Evolutionary conservation across 2,888 invertebrate species (phyloP).

Genomic region (Perizoma affinitatum): DNA sequence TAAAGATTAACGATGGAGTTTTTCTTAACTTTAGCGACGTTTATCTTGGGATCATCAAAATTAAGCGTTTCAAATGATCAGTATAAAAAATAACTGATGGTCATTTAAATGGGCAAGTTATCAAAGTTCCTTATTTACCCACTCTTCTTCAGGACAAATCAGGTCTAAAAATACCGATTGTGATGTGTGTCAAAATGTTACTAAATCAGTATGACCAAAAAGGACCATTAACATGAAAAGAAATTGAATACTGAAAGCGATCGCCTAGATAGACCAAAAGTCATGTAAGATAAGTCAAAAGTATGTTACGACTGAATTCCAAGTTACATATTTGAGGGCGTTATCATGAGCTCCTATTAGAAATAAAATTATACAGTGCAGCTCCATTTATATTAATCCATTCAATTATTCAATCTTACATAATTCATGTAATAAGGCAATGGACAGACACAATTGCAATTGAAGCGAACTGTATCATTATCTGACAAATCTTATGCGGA

Average conservation of each 20-base stretch:
- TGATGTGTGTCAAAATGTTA: no score
- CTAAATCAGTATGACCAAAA: no score
- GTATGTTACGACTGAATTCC: background rate
- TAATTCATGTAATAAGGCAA: conserved; percentile 36
- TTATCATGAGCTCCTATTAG: conserved; percentile 37
- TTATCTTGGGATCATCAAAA: background rate
- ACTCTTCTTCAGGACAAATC: no score
- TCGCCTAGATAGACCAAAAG: no score
- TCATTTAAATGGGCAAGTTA: no score
- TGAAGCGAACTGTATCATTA: conserved; percentile 23
- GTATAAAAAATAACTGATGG: no score
- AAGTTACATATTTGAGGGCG: conserved; percentile 35
- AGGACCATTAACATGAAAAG: no score
- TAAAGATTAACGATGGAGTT: background rate
- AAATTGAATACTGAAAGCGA: no score
- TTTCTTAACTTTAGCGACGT: background rate
- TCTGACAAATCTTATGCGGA: conserved; percentile 24
- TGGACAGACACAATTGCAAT: conserved; percentile 27
- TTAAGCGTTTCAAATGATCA: background rate
- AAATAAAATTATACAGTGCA: conserved; percentile 36
- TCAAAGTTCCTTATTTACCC: no score
- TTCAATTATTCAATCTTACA: conserved; percentile 38
- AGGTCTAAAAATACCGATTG: no score
- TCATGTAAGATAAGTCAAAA: conserved; percentile 10
- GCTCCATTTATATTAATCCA: conserved; percentile 37